phyloP scores from a whole-genome alignment of 1,140 invertebrate genomes.

The Eurosta solidaginis region DNA sequence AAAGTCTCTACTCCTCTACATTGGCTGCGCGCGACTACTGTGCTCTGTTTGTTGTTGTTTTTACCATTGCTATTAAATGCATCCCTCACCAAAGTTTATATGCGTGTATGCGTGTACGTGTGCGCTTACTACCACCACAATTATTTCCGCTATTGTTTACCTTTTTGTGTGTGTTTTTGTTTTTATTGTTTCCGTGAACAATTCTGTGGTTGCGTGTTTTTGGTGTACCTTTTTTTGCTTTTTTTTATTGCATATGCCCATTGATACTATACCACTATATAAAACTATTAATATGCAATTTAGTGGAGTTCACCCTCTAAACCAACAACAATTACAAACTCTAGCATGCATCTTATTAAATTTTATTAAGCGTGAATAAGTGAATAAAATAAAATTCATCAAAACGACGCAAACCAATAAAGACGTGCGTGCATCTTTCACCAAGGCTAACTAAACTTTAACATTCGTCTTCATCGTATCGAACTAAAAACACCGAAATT shows the following conservation, averaged over 20 bases:
- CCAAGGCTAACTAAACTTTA: not conserved
- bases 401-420: not conserved
- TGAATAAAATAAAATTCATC: not conserved
- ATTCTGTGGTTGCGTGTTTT: constrained; percentile 2
- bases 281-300: constrained; percentile 5
- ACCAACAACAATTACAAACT: not conserved
- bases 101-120: not conserved
- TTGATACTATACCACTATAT: not conserved
- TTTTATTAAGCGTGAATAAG: not conserved
- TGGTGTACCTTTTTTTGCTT: not conserved
- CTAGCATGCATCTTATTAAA: constrained; percentile 15
- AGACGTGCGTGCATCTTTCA: not conserved
- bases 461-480: too few relatives aligned
- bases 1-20: not conserved
- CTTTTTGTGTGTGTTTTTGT: constrained; percentile 9
- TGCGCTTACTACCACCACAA: not conserved
- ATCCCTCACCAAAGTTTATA: not conserved
- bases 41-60: not conserved
- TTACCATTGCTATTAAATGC: not conserved
- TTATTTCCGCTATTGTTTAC: constrained; percentile 26
- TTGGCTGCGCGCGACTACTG: not conserved
- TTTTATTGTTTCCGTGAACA: constrained; percentile 4
- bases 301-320: not conserved
- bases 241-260: not conserved
- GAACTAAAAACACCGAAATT: not conserved